These are phyloP conservation scores for Zosterops pallidus DNA, from an alignment of 2,113 vertebrate genomes.

Conservation along the genomic window DNA sequence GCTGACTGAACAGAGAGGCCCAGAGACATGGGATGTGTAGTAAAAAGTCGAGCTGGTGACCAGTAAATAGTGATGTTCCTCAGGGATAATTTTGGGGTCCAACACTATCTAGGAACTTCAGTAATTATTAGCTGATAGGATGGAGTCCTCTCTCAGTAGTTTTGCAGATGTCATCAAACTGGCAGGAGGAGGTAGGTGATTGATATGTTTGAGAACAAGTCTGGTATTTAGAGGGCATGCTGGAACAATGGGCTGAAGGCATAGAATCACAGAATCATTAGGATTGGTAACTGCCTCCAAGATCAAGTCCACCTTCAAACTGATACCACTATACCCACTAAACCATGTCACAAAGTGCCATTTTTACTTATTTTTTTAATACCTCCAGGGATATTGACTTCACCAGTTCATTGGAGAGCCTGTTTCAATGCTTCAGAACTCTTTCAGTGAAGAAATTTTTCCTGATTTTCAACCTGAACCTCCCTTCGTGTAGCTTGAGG, in stretches of 20 bases:
- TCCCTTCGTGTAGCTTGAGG: background rate
- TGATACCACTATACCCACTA: background rate
- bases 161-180: background rate
- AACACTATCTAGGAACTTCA: background rate
- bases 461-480: background rate
- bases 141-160: background rate
- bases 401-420: background rate
- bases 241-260: background rate
- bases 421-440: background rate
- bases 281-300: background rate
- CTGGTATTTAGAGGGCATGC: background rate
- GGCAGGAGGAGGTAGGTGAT: background rate
- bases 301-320: fast-evolving
- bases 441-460: background rate
- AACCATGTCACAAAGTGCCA: background rate
- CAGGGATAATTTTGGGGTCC: background rate
- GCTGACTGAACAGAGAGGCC: background rate
- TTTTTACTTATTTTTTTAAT: background rate
- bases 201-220: background rate
- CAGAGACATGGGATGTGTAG: background rate
- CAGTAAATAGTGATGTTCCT: background rate
- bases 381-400: background rate
- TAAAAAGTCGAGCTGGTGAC: background rate
- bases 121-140: background rate
- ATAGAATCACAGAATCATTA: background rate